Evolutionary conservation across 2,888 invertebrate genomes (phyloP), one percentile per base, ranked within the genome.

Genomic region (Barypeithes pellucidus): DNA sequence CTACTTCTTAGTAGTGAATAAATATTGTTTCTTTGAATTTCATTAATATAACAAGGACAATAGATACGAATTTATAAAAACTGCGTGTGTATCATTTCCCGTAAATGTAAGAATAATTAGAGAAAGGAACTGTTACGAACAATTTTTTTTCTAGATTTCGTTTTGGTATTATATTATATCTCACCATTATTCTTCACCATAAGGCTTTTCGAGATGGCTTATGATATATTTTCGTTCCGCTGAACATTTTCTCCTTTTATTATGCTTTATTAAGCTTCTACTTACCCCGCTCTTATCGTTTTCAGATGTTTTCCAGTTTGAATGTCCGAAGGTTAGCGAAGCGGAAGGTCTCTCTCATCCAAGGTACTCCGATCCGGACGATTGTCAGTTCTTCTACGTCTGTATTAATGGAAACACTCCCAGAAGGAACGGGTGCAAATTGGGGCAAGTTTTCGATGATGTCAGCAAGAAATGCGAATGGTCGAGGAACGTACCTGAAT

Each of bases 381-480:
- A 96, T 84, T 96, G 96, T 80, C 96, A 95, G 86, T 96, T 89
- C 88, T 96, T 96, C 89, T 96, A 95, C 85, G 95, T 96, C 9
- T 96, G 96, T 85, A 94, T 96, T 79, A 95, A 96, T 82, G 96
- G 96, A 0, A 91, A 93, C 78, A 90, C 91, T 0, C 95, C 96
- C 0, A 89, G 96, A 18, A 89, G 95, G 72, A 95, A 93, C 78
- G 96, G 96, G 16, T 97, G 96, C 87, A 94, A 93, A 85, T 89
- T 94, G 24, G 96, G 96, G 2, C 95, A 95, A 85, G 97, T 93
- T 9, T 97, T 96, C 86, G 95, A 96, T 81, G 95, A 95, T 67
- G 89, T 89, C 9, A 89, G 88, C 72, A 93, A 93, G 82, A 90
- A 88, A 67, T 97, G 97, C 82, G 95, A 96, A 77, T 95, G 95